Conservation (phyloP, 2,113 vertebrate species). For the Chamaea fasciata region DNA sequence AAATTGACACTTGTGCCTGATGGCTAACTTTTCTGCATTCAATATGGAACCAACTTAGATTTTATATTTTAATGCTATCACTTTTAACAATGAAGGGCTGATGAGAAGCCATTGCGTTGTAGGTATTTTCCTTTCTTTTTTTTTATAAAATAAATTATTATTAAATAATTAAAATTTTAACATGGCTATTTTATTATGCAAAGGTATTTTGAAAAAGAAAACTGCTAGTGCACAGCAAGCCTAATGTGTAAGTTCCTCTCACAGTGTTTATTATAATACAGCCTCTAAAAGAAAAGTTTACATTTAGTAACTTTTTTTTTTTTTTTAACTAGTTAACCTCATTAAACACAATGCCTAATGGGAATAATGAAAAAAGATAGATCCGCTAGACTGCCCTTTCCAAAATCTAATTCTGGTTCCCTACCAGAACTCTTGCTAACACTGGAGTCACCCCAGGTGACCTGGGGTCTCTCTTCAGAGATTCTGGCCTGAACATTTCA, state of each 20-base stretch:
- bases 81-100: neutral
- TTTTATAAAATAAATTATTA: neutral
- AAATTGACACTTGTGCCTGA: neutral
- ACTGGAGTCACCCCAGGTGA: neutral
- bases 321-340: neutral
- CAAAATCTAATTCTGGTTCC: neutral
- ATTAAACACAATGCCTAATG: neutral
- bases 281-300: neutral
- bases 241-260: neutral
- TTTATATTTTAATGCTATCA: neutral
- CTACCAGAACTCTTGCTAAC: neutral
- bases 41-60: too few species aligned
- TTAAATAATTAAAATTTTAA: neutral
- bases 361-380: neutral
- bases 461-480: neutral
- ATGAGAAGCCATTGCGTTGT: neutral
- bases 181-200: neutral
- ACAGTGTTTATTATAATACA: neutral
- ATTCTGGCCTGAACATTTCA: neutral
- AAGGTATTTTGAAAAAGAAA: neutral
- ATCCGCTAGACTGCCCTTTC: neutral
- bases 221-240: neutral
- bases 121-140: neutral
- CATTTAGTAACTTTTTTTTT: neutral
- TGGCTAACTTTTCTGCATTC: neutral